Evolutionary conservation across 64 coral and sea anemone genomes (phyloP).

Genomic region (Montipora efflorescens): DNA sequence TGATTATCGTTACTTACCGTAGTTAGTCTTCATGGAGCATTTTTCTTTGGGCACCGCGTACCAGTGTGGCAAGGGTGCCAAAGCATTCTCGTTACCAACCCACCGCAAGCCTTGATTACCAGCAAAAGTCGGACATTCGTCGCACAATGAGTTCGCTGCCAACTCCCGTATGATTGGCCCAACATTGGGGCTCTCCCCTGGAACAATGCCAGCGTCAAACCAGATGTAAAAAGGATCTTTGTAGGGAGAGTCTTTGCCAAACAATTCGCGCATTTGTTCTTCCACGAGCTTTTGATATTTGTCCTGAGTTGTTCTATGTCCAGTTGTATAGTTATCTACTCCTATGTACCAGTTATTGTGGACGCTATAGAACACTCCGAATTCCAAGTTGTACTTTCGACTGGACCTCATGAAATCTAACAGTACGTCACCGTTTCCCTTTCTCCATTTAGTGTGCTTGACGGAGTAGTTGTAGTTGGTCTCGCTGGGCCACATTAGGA

Average conservation of each 20-base stretch:
- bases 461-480: slow-evolving; percentile 88
- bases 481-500: slow-evolving; percentile 82
- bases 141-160: slow-evolving; percentile 74
- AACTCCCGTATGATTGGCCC: slow-evolving; percentile 76
- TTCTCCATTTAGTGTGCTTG: slow-evolving; percentile 73
- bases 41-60: slow-evolving; percentile 81
- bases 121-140: slow-evolving; percentile 86
- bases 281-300: slow-evolving; percentile 54
- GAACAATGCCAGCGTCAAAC: slow-evolving; percentile 87
- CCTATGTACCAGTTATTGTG: slow-evolving; percentile 95
- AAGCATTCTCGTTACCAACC: slow-evolving; percentile 90
- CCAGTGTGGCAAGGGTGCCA: slow-evolving; percentile 86
- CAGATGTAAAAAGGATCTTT: slow-evolving; percentile 90
- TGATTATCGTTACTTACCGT: slow-evolving; percentile 7
- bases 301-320: slow-evolving; percentile 24
- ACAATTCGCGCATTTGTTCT: slow-evolving; percentile 76
- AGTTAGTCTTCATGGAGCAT: slow-evolving; percentile 69
- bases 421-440: slow-evolving; percentile 75
- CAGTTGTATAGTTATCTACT: slow-evolving; percentile 66
- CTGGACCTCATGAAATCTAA: slow-evolving; percentile 81
- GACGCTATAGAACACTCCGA: slow-evolving; percentile 80
- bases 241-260: slow-evolving; percentile 48
- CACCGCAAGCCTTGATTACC: slow-evolving; percentile 81
- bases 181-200: slow-evolving; percentile 68
- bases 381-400: slow-evolving; percentile 66